Base-by-base conservation (phyloP, 2,797 vertebrate species). In the Galaxias olidus region DNA sequence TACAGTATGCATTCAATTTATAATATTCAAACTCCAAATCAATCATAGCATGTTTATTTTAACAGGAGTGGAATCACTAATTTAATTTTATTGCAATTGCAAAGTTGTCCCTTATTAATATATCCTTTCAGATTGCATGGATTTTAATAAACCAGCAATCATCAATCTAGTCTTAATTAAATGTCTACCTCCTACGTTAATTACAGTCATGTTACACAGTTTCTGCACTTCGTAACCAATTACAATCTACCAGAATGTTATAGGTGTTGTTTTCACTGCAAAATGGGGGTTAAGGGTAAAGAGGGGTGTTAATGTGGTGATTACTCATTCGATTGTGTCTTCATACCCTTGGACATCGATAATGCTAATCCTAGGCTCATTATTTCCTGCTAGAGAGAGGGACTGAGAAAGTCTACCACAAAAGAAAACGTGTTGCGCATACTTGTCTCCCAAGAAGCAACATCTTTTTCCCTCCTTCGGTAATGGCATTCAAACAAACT, bases 91-190 rank as follows among this genome's bases (percentile, higher is more conserved):
- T 82, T 76, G 61, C 72, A 78, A 78, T 61, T 65, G 68, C 68
- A 84, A 61, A 74, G 79, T 71, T 51, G 42, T 50, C 66, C 19
- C 55, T 57, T 69, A 69, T 71, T 85, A 79, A 82, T 74, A 71
- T 79, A 61, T 68, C 71, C 73, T 6, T 49, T 65, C 60, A 75
- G 79, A 86, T 84, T 86, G 87, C 78, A 80, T 43, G 67, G 4
- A 52, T 75, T 78, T 81, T 84, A 88, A 90, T 87, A 73, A 88
- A 80, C 63, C 79, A 71, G 46, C 52, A 72, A 77, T 77, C 70
- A 65, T 66, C 14, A 69, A 65, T 72, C 79, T 76, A 83, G 75
- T 76, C 74, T 80, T 83, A 77, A 89, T 90, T 81, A 84, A 55
- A 70, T 73, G 56, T 84, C 47, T 42, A 73, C 73, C 76, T 68